Conservation (phyloP, 2,797 vertebrate genomes). For the Syncerus caffer region DNA sequence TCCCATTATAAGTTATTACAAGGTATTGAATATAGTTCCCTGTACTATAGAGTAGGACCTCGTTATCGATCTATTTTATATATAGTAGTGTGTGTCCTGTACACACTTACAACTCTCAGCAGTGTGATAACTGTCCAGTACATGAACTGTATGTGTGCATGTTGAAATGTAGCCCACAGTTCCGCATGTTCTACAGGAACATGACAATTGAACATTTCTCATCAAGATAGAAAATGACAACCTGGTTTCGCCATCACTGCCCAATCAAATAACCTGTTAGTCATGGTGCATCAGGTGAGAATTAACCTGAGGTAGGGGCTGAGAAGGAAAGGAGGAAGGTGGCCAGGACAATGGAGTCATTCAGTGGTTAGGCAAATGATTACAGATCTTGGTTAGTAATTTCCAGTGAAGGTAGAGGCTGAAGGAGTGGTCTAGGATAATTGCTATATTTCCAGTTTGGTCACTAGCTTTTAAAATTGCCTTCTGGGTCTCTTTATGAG, state of each 20-base stretch:
- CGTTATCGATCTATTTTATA: background rate
- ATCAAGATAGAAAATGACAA: background rate
- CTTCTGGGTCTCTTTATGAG: background rate
- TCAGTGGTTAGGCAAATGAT: background rate
- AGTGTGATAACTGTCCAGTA: background rate
- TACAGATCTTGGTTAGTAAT: background rate
- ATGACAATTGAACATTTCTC: background rate
- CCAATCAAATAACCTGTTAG: background rate
- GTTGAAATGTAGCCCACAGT: background rate
- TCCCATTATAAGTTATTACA: background rate
- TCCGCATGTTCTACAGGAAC: background rate
- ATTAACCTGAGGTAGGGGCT: background rate
- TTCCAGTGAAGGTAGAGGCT: background rate
- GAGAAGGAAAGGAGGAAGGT: background rate
- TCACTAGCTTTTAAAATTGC: conserved; percentile 29
- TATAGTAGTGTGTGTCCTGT: background rate
- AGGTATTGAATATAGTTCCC: background rate
- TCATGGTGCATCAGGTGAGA: background rate
- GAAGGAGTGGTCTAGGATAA: background rate
- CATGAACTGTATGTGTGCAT: background rate
- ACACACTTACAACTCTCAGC: background rate
- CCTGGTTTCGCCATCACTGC: background rate
- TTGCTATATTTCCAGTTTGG: background rate
- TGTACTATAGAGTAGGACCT: background rate
- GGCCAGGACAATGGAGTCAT: background rate